Percentiles rank a stretch among this genome's conserved stretches.
These are phyloP conservation scores for Latheticus oryzae DNA, from an alignment of 2,888 invertebrate species.

Conservation along the genomic window DNA sequence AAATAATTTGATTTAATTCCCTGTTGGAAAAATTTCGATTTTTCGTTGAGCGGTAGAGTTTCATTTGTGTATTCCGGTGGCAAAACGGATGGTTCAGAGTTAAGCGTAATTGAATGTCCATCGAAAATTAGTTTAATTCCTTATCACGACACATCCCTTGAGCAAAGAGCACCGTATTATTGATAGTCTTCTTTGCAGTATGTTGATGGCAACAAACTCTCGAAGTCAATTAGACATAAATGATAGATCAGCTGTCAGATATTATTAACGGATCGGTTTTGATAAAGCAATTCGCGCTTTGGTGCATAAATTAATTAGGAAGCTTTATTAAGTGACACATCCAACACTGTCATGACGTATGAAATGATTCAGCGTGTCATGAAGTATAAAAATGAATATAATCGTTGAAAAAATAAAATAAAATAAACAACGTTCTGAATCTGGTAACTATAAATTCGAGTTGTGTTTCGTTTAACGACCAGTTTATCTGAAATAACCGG, in stretches of 20 bases:
- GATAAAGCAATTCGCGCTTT: slow-evolving; percentile 56
- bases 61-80: slow-evolving; percentile 21
- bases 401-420: too few relatives aligned
- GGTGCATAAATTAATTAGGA: slow-evolving; percentile 59
- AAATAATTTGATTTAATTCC: too few relatives aligned
- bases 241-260: slow-evolving; percentile 61
- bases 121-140: slow-evolving; percentile 31
- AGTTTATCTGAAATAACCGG: slow-evolving; percentile 47
- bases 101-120: slow-evolving; percentile 27
- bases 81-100: slow-evolving; percentile 27
- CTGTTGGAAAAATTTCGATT: not conserved
- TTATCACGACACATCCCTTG: slow-evolving; percentile 32
- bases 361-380: too few relatives aligned
- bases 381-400: too few relatives aligned
- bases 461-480: slow-evolving; percentile 45
- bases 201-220: slow-evolving; percentile 48
- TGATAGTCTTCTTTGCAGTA: slow-evolving; percentile 39
- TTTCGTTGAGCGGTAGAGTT: slow-evolving; percentile 13
- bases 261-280: slow-evolving; percentile 61
- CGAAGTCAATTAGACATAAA: slow-evolving; percentile 60
- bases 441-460: slow-evolving; percentile 35
- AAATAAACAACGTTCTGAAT: not conserved
- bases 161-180: slow-evolving; percentile 31
- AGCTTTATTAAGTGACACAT: slow-evolving; percentile 42
- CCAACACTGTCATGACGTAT: slow-evolving; percentile 20